Percentiles rank a stretch among this genome's conserved stretches.
These are phyloP conservation scores for Platyscapa corneri DNA, from an alignment of 1,140 invertebrate genomes.

Conservation along the genomic window DNA sequence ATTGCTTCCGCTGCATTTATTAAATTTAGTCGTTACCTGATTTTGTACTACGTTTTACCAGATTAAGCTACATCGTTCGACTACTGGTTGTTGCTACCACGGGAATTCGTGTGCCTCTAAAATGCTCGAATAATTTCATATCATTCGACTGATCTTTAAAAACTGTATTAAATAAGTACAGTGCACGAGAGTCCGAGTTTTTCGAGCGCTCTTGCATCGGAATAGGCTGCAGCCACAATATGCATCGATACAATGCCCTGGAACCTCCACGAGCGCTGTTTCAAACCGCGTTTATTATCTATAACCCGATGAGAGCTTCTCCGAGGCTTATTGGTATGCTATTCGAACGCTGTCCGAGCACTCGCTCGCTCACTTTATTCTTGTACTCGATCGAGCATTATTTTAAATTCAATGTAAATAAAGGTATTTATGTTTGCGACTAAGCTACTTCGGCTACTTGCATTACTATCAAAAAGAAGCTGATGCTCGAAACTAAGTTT, in stretches of 20 bases:
- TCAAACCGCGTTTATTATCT: slow-evolving; percentile 5
- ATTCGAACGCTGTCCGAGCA: background rate
- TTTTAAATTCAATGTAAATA: background rate
- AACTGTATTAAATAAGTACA: background rate
- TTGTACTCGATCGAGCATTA: background rate
- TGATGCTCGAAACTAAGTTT: too few relatives aligned
- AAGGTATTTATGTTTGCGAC: background rate
- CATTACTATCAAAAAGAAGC: background rate
- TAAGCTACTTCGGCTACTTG: too few relatives aligned
- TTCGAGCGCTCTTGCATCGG: background rate
- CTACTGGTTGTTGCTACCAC: too few relatives aligned
- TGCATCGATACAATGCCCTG: background rate
- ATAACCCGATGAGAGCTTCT: background rate
- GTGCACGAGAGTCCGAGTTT: background rate
- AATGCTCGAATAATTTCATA: too few relatives aligned
- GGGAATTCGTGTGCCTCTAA: too few relatives aligned
- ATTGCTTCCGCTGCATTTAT: too few relatives aligned
- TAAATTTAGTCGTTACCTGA: too few relatives aligned
- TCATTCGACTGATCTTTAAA: background rate
- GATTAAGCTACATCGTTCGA: too few relatives aligned
- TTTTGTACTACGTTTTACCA: too few relatives aligned
- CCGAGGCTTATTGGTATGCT: background rate
- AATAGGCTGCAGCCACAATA: background rate
- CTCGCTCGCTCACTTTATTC: background rate
- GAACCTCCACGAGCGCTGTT: background rate